A percentile compares a stretch with the other conserved stretches of the same genome.
These are phyloP conservation scores for Oscheius sp. DNA, from an alignment of 2,888 invertebrate genomes.

Conservation along the genomic window DNA sequence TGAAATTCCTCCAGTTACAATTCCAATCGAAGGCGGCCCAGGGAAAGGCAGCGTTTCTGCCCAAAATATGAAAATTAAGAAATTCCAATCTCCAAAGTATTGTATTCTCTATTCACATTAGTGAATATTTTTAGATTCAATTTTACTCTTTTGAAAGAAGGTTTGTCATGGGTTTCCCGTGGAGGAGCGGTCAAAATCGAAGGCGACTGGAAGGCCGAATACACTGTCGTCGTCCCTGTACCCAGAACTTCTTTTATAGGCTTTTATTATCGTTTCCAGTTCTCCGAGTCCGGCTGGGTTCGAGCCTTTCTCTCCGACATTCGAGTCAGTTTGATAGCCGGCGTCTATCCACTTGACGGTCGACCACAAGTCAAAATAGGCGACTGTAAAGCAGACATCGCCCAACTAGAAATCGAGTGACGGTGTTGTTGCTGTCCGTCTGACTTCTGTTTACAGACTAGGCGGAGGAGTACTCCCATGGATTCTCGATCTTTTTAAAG, in stretches of 20 bases:
- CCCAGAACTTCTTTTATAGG: background rate
- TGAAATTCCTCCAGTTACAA: slow-evolving; percentile 57
- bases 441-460: slow-evolving; percentile 41
- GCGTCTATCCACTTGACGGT: slow-evolving; percentile 49
- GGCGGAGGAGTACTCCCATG: slow-evolving; percentile 67
- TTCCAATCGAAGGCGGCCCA: slow-evolving; percentile 62
- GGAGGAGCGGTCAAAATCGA: slow-evolving; percentile 60
- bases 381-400: slow-evolving; percentile 51
- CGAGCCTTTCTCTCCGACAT: slow-evolving; percentile 59
- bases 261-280: slow-evolving; percentile 40
- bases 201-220: slow-evolving; percentile 64
- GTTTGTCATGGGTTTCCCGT: slow-evolving; percentile 58
- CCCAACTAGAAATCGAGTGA: slow-evolving; percentile 51
- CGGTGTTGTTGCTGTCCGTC: background rate
- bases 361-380: slow-evolving; percentile 62
- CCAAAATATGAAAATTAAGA: slow-evolving; percentile 55
- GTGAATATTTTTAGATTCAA: slow-evolving; percentile 42
- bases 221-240: slow-evolving; percentile 58
- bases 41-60: slow-evolving; percentile 60
- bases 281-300: slow-evolving; percentile 62
- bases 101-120: background rate
- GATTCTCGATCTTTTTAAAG: slow-evolving; percentile 65
- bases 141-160: slow-evolving; percentile 42
- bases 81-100: slow-evolving; percentile 61
- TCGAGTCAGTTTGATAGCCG: slow-evolving; percentile 54